A percentile compares a stretch with the other conserved stretches of the same genome.
These are phyloP conservation scores for Spicauda simplicius DNA, from an alignment of 2,888 invertebrate species.

Conservation along the genomic window DNA sequence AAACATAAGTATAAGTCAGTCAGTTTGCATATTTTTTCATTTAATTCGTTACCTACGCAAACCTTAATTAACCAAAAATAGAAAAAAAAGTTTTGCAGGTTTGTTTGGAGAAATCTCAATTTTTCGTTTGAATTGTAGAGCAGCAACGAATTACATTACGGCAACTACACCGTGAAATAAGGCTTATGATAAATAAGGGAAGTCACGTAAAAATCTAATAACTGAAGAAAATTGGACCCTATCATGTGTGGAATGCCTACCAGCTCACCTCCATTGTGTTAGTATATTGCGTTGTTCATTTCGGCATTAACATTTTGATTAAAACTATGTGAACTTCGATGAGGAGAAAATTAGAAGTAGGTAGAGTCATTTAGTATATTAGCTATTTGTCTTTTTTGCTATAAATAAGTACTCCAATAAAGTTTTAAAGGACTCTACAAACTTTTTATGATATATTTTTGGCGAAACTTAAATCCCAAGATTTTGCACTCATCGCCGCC, in stretches of 20 bases:
- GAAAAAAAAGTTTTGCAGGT: too few species aligned
- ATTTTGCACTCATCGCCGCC: too few species aligned
- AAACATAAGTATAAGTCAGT: too few species aligned
- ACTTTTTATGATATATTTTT: too few species aligned
- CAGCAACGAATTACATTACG: background rate
- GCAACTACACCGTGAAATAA: conserved; percentile 22
- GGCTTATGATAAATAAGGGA: conserved; percentile 7
- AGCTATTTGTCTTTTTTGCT: too few species aligned
- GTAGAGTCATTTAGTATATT: background rate
- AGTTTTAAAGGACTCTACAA: too few species aligned
- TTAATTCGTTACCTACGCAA: too few species aligned
- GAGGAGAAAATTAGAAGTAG: background rate
- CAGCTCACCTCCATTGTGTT: conserved; percentile 1
- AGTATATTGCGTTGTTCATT: conserved; percentile 1
- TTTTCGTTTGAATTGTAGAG: background rate
- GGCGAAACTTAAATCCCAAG: too few species aligned
- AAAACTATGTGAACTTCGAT: background rate
- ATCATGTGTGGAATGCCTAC: conserved; percentile 11
- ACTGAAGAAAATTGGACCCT: conserved; percentile 9
- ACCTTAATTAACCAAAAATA: too few species aligned
- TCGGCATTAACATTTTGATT: background rate
- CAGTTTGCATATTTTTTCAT: too few species aligned
- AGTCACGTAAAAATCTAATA: conserved; percentile 26
- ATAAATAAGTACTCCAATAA: too few species aligned
- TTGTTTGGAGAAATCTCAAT: too few species aligned